Evolutionary conservation across 1,140 invertebrate genomes (phyloP), one percentile per base, ranked within the genome.

Genomic region (Penaeus indicus): DNA sequence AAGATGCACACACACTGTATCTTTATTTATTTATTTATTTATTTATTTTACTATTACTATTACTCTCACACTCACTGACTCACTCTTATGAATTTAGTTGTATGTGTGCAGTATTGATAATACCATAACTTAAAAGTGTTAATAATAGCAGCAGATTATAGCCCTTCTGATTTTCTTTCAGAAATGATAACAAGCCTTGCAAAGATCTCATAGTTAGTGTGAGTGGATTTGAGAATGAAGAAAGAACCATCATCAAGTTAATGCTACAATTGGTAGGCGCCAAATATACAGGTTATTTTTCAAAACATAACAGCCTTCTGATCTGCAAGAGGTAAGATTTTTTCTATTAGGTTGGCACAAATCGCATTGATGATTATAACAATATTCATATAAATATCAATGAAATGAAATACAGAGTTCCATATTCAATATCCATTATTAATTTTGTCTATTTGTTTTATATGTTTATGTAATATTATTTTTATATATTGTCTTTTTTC

Each of bases 181-280:
- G 93, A 61, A 93, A 93, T 85, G 93, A 94, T 60, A 92, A 94
- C 72, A 94, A 94, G 86, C 95, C 95, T 5, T 95, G 95, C 90
- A 93, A 93, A 89, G 94, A 94, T 84, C 93, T 95, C 92, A 93
- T 94, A 25, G 96, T 98, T 86, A 95, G 96, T 5, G 94, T 97
- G 13, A 96, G 97, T 63, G 97, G 97, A 75, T 99, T 98, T 93
- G 95, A 96, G 90, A 95, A 95, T 18, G 96, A 97, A 79, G 97
- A 99, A 92, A 92, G 97, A 4, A 93, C 94, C 11, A 94, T 96
- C 75, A 94, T 99, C n/a, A 96, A 96, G 88, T 91, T 93, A 67
- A 97, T 98, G 95, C 95, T 98, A n/a, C 94, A 95, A 86, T 94
- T 95, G 75, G 94, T 96, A 25, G 98, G 98, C n/a, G 97, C 97